Conservation (phyloP, 1,140 invertebrate species). For the Hylaeus volcanicus region DNA sequence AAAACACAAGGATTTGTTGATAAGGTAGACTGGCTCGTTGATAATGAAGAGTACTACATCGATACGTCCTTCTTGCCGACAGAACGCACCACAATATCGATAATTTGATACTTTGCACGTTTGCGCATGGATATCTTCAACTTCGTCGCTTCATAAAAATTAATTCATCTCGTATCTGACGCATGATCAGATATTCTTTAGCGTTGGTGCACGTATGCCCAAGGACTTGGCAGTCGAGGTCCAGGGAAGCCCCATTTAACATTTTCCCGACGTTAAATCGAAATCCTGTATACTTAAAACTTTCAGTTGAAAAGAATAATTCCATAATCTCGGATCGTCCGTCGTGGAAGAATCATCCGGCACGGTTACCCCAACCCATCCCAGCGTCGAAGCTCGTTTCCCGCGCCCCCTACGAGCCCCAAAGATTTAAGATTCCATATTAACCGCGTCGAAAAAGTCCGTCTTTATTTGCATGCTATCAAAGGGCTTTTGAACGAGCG, state of each 20-base stretch:
- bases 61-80: no score
- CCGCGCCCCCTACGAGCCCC: neutral
- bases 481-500: constrained; percentile 35
- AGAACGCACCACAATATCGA: no score
- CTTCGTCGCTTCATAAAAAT: no score
- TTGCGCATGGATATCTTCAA: no score
- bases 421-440: constrained; percentile 50
- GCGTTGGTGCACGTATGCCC: no score
- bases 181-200: no score
- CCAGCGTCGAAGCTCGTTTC: neutral
- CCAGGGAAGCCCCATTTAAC: neutral
- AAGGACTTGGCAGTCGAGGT: neutral
- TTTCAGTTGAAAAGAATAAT: neutral
- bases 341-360: neutral
- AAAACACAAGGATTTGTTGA: no score
- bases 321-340: neutral
- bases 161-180: no score
- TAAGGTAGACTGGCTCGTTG: no score
- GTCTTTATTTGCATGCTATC: constrained; percentile 45
- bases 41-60: no score
- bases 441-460: constrained; percentile 38
- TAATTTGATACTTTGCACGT: no score
- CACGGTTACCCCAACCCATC: neutral
- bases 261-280: neutral
- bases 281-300: neutral